Base-by-base conservation (phyloP, 2,888 invertebrate species). In the Apamea crenata region DNA sequence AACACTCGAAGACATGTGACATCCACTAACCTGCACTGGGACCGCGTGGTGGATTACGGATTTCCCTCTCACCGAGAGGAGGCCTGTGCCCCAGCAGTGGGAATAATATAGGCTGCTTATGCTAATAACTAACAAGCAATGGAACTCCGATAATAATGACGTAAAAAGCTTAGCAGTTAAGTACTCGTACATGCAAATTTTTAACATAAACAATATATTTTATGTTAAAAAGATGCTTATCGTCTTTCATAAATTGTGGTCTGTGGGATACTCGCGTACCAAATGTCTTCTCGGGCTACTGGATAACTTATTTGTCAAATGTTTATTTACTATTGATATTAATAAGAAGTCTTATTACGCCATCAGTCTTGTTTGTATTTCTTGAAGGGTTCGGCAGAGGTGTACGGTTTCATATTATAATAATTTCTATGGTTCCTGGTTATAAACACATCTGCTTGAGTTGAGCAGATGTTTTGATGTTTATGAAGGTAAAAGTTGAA, bases 251-350 rank as follows among this genome's bases (percentile, higher is more conserved):
- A 74, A 80, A 59, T 74, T 74, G 16, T 74, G 12, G 8, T 21
- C 40, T 67, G 66, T 67, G 59, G 80, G 81, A 74, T 44, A 50
- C 81, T 16, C 61, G 29, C 61, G 29, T 67, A 59, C 16, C 21
- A 25, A 50, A 67, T 74, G 18, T 70, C 53, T 68, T 81, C 53
- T 74, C 6, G 21, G 16, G 32, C 67, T 80, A 68, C 74, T 16
- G 29, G 50, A 40, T 82, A 68, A 72, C 5, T 78, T 44, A 67
- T 63, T 72, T 77, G 50, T 81, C 59, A 67, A 56, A 56, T n/a
- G 32, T n/a, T 74, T 67, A 80, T 80, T 73, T 32, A 36, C 21
- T 65, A 59, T 29, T 53, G 47, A 61, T 72, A 72, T 72, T 32
- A 47, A 47, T 59, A 36, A 47, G 21, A 73, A 21, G 6, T 29